Evolutionary conservation across 2,797 vertebrate species (phyloP), one percentile per base, ranked within the genome.

Genomic region (Triplophysa bombifrons): DNA sequence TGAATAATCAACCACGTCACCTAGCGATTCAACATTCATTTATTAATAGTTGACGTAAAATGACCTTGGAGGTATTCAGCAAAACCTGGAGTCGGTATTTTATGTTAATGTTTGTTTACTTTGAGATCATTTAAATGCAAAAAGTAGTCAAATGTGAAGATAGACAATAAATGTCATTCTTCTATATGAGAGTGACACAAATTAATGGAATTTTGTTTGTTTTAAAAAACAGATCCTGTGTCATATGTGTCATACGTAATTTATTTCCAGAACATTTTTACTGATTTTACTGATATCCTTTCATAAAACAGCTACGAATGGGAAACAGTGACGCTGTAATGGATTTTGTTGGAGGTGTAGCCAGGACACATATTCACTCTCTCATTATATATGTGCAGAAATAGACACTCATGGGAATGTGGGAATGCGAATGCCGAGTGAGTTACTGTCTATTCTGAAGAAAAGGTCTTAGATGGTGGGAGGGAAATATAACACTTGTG

Each of bases 401-500:
- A 13, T 30, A 65, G n/a, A 75, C n/a, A 9, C 14, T 41, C 30
- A 2, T 13, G 73, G 63, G 48, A 48, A 66, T 34, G 61, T 25
- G 73, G 63, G 30, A 48, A 66, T 34, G 61, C 10, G 53, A 56
- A 17, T 1, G n/a, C 22, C 9, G 11, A 22, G 12, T 4, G 56
- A 10, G 11, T 30, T 38, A 34, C 17, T 12, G 27, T 65, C 46
- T 64, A 19, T 10, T 64, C 48, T 38, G n/a, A 65, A 53, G 61
- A 25, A 53, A 25, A 22, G n/a, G 48, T 55, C 60, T 65, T 10
- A 30, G 60, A 25, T 22, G 19, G n/a, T 64, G 46, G 56, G 27
- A 74, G 58, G 56, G n/a, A 41, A 34, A 74, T 38, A 53, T 53
- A 60, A 41, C 73, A 75, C 73, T 41, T 41, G 20, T 75, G 73